These are phyloP conservation scores for Enteromius unitaeniatus DNA, from an alignment of 2,797 vertebrate genomes.

Conservation along the genomic window DNA sequence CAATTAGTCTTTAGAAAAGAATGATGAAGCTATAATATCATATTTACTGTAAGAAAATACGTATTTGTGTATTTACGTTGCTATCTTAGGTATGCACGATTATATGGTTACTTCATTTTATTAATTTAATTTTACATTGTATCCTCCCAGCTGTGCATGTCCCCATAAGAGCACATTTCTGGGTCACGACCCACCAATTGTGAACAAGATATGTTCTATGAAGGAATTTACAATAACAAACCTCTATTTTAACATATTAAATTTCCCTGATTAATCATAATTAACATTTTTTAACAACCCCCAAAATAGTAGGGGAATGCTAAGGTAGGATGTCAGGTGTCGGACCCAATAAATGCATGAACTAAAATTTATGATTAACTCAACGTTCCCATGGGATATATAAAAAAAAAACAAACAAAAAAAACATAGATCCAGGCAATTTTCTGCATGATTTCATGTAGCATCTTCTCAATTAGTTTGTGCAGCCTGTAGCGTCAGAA, in stretches of 20 bases:
- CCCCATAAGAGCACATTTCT: neutral
- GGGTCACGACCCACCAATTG: neutral
- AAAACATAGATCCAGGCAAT: conserved; percentile 81
- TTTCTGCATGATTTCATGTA: conserved; percentile 86
- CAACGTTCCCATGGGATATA: conserved; percentile 77
- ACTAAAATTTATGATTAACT: conserved; percentile 63
- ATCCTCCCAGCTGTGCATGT: neutral
- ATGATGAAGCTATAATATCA: neutral
- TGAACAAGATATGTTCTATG: neutral
- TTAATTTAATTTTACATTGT: neutral
- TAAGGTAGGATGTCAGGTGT: neutral
- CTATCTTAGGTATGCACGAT: neutral
- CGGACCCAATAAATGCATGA: conserved; percentile 35
- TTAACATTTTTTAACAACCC: neutral
- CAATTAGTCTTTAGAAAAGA: neutral
- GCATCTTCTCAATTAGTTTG: conserved; percentile 85
- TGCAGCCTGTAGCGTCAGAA: conserved; percentile 74
- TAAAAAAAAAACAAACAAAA: no score
- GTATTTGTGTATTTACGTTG: neutral
- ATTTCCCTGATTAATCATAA: neutral
- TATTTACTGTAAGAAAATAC: neutral
- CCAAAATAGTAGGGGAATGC: conserved; percentile 18
- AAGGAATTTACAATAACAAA: neutral
- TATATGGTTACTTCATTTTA: neutral
- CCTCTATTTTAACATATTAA: conserved; percentile 8